A percentile compares a stretch with the other conserved stretches of the same genome.
Evolutionary conservation across 2,888 invertebrate species (phyloP).

Genomic region (Graphium colonna): DNA sequence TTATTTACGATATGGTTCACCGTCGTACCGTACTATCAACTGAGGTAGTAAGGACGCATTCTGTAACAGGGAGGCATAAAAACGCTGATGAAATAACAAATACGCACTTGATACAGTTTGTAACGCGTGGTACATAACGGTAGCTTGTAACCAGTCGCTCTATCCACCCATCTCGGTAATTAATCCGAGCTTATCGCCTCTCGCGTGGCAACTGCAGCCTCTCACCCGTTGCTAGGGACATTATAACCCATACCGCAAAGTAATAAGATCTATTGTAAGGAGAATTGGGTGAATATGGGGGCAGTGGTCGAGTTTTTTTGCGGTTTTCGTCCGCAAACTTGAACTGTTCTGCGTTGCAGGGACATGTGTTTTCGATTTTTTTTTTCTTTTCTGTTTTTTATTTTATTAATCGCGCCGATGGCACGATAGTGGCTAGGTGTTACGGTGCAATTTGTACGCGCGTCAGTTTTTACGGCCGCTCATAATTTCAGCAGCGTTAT

Average conservation of each 20-base stretch:
- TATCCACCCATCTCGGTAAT: conserved; percentile 65
- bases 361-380: background rate
- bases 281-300: too few species aligned
- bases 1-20: too few species aligned
- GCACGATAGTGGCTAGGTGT: conserved; percentile 21
- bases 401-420: conserved; percentile 14
- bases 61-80: conserved; percentile 1
- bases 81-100: conserved; percentile 12
- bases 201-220: conserved; percentile 8
- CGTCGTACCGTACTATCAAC: background rate
- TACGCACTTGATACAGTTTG: conserved; percentile 22
- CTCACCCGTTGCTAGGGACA: background rate
- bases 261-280: background rate
- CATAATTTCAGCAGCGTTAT: conserved; percentile 20
- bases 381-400: conserved; percentile 3
- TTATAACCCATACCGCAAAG: background rate
- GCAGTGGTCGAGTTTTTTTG: background rate
- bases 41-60: background rate
- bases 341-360: conserved; percentile 15
- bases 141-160: conserved; percentile 48
- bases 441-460: conserved; percentile 21
- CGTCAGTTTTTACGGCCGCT: conserved; percentile 17
- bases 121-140: conserved; percentile 38
- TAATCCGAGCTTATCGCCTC: conserved; percentile 57
- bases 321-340: conserved; percentile 16